Evolutionary conservation across 1,140 invertebrate species (phyloP).

Genomic region (Mya arenaria): DNA sequence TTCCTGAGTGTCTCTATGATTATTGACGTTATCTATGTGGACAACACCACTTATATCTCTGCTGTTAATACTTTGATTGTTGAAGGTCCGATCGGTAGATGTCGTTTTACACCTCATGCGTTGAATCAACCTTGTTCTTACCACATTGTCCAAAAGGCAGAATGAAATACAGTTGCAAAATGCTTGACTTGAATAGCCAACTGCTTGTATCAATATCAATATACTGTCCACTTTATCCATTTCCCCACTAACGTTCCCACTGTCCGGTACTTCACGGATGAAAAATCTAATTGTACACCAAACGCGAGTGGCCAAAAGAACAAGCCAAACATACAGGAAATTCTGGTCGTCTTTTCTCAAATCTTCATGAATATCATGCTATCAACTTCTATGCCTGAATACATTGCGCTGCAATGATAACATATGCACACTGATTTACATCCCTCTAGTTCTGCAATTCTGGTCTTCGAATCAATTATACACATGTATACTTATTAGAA

Average conservation of each 20-base stretch:
- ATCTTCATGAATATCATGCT: background rate
- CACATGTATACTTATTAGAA: no score
- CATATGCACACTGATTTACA: no score
- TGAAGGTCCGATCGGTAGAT: no score
- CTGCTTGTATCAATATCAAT: slow-evolving; percentile 9
- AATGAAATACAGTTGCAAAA: slow-evolving; percentile 30
- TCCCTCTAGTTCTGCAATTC: no score
- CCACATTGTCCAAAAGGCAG: slow-evolving; percentile 19
- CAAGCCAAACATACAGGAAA: slow-evolving; percentile 33
- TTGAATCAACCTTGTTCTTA: no score
- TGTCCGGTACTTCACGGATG: background rate
- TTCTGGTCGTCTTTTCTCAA: slow-evolving; percentile 9
- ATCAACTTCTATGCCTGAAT: background rate
- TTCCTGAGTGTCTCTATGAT: no score
- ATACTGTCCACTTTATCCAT: background rate
- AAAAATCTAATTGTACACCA: slow-evolving; percentile 8
- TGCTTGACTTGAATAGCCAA: slow-evolving; percentile 31
- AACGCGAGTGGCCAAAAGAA: background rate
- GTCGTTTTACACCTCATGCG: no score
- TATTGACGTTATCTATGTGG: no score
- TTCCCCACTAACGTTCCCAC: no score
- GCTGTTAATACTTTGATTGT: no score
- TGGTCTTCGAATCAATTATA: no score
- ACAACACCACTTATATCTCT: no score
- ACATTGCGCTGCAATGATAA: background rate